Percentiles rank a stretch among this genome's conserved stretches.
phyloP scores from a whole-genome alignment of 2,888 invertebrate genomes.

The Calameuta filiformis region DNA sequence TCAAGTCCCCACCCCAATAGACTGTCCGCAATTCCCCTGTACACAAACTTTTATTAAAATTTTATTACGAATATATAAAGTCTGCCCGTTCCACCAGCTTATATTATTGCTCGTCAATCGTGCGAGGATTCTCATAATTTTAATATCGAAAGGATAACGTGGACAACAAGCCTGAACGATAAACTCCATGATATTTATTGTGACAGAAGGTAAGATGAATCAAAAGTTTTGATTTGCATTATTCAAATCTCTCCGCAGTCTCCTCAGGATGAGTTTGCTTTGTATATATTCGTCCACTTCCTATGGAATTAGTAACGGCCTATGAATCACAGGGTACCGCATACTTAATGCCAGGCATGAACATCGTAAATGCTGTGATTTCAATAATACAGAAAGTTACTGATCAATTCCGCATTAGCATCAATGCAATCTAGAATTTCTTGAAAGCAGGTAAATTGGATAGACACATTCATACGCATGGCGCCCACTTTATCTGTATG shows the following conservation, averaged over 20 bases:
- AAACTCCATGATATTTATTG: neutral
- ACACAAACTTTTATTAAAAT: neutral
- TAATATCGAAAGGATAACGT: neutral
- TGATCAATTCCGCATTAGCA: neutral
- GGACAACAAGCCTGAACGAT: neutral
- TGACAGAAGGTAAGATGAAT: neutral
- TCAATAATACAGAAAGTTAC: neutral
- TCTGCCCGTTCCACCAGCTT: neutral
- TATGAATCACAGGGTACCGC: neutral
- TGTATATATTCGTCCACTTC: constrained; percentile 31
- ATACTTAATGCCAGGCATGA: neutral
- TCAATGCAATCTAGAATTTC: neutral
- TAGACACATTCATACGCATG: neutral
- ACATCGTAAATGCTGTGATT: neutral
- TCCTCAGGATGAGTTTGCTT: neutral
- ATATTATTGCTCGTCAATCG: neutral
- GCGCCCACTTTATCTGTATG: neutral
- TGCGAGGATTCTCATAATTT: neutral
- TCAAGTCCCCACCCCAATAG: neutral
- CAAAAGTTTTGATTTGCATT: neutral
- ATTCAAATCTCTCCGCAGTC: neutral
- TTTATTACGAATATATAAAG: neutral
- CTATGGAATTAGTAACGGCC: constrained; percentile 52
- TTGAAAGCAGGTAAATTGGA: neutral
- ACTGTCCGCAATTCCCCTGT: neutral